phyloP scores from a whole-genome alignment of 1,140 invertebrate species.

The Hestina assimilis region DNA sequence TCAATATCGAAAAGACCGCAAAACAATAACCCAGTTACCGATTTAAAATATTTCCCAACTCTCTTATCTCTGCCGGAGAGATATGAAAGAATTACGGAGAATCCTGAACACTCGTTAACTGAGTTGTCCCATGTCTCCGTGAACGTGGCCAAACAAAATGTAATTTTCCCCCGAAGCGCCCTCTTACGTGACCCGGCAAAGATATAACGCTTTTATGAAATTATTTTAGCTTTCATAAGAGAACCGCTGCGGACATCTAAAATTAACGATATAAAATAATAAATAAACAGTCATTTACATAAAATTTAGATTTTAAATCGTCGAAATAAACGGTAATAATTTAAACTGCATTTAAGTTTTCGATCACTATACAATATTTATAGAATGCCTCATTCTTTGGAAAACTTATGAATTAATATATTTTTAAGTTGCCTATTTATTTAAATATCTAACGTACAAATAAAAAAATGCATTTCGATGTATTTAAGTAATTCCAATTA shows the following conservation, averaged over 20 bases:
- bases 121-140: constrained; percentile 63
- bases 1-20: constrained; percentile 27
- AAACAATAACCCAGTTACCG: constrained; percentile 43
- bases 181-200: constrained; percentile 71
- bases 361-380: no score
- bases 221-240: constrained; percentile 66
- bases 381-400: no score
- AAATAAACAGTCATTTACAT: constrained; percentile 2
- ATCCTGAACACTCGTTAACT: constrained; percentile 68
- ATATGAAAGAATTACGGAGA: constrained; percentile 67
- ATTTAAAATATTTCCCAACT: constrained; percentile 48
- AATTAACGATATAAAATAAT: constrained; percentile 42
- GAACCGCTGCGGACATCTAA: constrained; percentile 53
- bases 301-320: no score
- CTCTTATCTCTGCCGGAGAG: constrained; percentile 45
- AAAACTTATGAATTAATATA: no score
- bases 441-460: no score
- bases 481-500: no score
- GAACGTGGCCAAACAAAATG: constrained; percentile 70
- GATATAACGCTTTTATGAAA: constrained; percentile 72
- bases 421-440: no score
- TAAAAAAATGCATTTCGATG: no score
- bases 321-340: no score
- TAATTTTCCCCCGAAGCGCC: constrained; percentile 68
- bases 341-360: no score